Conservation (phyloP, 2,888 invertebrate genomes). For the Pollenia labialis region DNA sequence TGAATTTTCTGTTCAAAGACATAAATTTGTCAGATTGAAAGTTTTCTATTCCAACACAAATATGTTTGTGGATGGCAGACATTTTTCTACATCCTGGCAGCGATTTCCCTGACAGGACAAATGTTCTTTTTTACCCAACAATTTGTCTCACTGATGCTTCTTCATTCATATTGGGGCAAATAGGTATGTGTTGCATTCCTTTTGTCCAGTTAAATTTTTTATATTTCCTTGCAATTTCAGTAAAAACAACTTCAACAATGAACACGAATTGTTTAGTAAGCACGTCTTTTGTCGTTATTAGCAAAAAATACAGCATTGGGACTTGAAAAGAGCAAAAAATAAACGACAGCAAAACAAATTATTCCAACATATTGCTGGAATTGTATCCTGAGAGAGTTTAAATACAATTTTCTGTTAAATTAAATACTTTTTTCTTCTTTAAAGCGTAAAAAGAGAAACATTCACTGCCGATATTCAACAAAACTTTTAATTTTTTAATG, state of each 20-base stretch:
- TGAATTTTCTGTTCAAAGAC: no score
- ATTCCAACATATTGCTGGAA: conserved; percentile 37
- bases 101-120: no score
- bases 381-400: conserved; percentile 54
- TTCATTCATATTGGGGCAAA: no score
- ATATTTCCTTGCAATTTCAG: neutral
- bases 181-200: neutral
- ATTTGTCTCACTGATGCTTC: no score
- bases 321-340: neutral
- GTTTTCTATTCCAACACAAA: no score
- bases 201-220: neutral
- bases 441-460: neutral
- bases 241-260: conserved; percentile 37
- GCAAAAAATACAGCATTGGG: conserved; percentile 31
- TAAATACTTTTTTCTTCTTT: conserved; percentile 59
- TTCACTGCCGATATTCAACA: neutral
- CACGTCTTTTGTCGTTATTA: conserved; percentile 64
- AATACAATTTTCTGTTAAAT: conserved; percentile 65
- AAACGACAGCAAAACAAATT: conserved; percentile 3
- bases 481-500: conserved; percentile 11
- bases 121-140: no score
- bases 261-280: conserved; percentile 60
- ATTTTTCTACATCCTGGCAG: no score
- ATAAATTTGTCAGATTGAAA: no score
- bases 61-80: no score